A percentile compares a stretch with the other conserved stretches of the same genome.
phyloP scores from a whole-genome alignment of 1,140 invertebrate genomes.

The Palaemon carinicauda region DNA sequence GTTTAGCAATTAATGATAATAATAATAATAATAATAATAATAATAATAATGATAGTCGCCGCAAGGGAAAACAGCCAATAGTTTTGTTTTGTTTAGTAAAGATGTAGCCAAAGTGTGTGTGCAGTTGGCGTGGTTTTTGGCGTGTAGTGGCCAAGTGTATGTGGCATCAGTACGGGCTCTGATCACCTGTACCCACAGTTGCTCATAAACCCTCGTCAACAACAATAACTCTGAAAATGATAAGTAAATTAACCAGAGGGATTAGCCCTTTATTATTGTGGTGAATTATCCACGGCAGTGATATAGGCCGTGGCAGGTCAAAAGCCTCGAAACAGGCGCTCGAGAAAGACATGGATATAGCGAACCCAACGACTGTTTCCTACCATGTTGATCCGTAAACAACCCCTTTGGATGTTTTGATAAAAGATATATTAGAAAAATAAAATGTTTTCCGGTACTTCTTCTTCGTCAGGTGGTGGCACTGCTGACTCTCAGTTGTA shows the following conservation, averaged over 20 bases:
- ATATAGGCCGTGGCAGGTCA: background rate
- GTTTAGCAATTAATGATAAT: too few relatives aligned
- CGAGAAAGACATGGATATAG: slow-evolving; percentile 14
- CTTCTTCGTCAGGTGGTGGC: background rate
- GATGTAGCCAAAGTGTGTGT: background rate
- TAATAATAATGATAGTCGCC: too few relatives aligned
- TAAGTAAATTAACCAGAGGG: background rate
- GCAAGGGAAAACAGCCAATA: too few relatives aligned
- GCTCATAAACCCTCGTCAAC: background rate
- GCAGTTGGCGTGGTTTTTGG: background rate
- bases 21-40: too few relatives aligned
- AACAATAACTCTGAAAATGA: background rate
- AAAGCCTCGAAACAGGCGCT: background rate
- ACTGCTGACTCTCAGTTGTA: slow-evolving; percentile 41
- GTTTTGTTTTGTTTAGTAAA: background rate
- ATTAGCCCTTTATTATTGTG: too few relatives aligned
- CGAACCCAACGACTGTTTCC: background rate
- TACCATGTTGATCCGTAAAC: slow-evolving; percentile 40
- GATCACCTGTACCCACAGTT: slow-evolving; percentile 35
- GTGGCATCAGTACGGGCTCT: slow-evolving; percentile 4
- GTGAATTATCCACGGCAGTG: too few relatives aligned
- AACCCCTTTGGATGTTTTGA: slow-evolving; percentile 9
- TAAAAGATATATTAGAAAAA: slow-evolving; percentile 16
- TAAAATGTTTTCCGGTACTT: slow-evolving; percentile 45
- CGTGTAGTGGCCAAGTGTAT: background rate